Percentiles rank a stretch among this genome's conserved stretches.
phyloP scores from a whole-genome alignment of 2,888 invertebrate genomes.

The Drosophila monieri region DNA sequence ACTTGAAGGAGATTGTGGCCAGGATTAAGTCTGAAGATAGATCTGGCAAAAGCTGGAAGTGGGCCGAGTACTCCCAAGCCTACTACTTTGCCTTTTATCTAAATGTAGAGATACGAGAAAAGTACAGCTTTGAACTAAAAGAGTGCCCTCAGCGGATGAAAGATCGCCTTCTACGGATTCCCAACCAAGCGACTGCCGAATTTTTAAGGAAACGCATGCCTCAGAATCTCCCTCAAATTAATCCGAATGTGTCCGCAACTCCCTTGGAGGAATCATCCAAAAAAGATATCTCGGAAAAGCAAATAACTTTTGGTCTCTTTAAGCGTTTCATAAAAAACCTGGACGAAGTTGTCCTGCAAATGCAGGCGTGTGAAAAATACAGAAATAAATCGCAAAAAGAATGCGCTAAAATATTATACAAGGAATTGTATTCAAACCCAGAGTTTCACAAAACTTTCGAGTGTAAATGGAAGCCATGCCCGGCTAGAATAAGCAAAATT shows the following conservation, averaged over 20 bases:
- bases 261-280: background rate
- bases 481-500: background rate
- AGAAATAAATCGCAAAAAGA: background rate
- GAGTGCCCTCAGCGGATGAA: conserved; percentile 20
- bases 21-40: conserved; percentile 34
- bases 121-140: conserved; percentile 10
- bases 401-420: background rate
- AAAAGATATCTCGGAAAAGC: background rate
- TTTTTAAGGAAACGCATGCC: background rate
- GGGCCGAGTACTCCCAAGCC: conserved; percentile 44
- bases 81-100: conserved; percentile 53
- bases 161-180: conserved; percentile 34
- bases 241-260: too few relatives aligned
- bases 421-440: background rate
- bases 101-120: conserved; percentile 48
- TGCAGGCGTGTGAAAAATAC: background rate
- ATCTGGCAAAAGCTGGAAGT: conserved; percentile 24
- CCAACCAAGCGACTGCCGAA: conserved; percentile 4
- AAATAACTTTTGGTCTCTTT: background rate
- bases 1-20: conserved; percentile 47
- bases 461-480: background rate
- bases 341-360: background rate
- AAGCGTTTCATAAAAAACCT: background rate
- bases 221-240: background rate
- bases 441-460: background rate